Percentiles rank a stretch among this genome's conserved stretches.
Evolutionary conservation across 2,797 vertebrate species (phyloP).

Genomic region (Rhodeus uyekii): DNA sequence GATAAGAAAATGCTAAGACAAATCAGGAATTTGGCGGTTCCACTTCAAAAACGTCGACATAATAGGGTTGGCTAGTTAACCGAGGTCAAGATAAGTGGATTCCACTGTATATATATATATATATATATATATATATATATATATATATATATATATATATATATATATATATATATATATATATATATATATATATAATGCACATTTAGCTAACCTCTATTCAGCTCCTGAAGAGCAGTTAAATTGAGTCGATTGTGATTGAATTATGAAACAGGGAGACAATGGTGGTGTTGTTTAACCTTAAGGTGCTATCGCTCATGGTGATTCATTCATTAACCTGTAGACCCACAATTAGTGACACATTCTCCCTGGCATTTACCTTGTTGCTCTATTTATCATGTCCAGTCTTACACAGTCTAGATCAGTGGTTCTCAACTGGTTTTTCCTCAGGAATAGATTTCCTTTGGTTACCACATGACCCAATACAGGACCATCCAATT

Average conservation of each 20-base stretch:
- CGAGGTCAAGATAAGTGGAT: too few relatives aligned
- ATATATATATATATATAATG: not conserved
- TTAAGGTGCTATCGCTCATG: constrained; percentile 5
- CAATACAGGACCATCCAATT: too few relatives aligned
- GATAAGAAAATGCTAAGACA: too few relatives aligned
- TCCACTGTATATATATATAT: too few relatives aligned
- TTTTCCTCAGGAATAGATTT: not conserved
- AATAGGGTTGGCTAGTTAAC: too few relatives aligned
- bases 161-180: too few relatives aligned
- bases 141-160: too few relatives aligned
- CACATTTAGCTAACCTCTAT: not conserved
- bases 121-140: too few relatives aligned
- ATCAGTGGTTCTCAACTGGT: constrained; percentile 12
- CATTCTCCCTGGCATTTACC: constrained; percentile 31
- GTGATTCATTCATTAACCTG: constrained; percentile 41
- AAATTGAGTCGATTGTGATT: not conserved
- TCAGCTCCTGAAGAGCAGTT: not conserved
- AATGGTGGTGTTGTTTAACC: constrained; percentile 11
- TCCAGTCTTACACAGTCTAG: constrained; percentile 10
- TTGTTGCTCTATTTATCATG: constrained; percentile 15
- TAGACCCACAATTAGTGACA: constrained; percentile 26
- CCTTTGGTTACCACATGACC: not conserved
- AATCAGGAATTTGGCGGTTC: too few relatives aligned
- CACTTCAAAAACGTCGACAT: too few relatives aligned
- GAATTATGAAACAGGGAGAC: not conserved